A percentile compares a stretch with the other conserved stretches of the same genome.
phyloP scores from a whole-genome alignment of 2,797 vertebrate species.

The Oryzias sinensis region DNA sequence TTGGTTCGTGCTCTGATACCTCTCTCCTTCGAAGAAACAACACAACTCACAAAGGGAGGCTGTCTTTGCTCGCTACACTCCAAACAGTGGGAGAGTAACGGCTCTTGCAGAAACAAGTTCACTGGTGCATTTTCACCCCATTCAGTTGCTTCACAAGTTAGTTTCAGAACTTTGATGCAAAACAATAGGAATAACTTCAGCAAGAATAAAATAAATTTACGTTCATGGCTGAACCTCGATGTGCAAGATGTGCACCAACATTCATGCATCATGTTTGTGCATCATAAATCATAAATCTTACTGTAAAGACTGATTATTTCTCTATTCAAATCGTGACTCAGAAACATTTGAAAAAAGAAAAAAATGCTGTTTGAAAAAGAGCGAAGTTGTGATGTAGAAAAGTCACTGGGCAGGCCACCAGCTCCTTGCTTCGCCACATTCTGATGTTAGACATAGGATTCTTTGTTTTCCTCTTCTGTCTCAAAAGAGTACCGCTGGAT shows the following conservation, averaged over 20 bases:
- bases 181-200: not conserved
- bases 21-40: conserved; percentile 61
- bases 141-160: conserved; percentile 17
- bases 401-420: too few relatives aligned
- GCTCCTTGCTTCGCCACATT: too few relatives aligned
- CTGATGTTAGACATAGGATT: too few relatives aligned
- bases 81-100: conserved; percentile 22
- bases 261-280: not conserved
- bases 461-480: too few relatives aligned
- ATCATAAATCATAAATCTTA: too few relatives aligned
- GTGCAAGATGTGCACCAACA: not conserved
- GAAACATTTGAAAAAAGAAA: too few relatives aligned
- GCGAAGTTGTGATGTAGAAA: too few relatives aligned
- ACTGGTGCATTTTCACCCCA: conserved; percentile 5
- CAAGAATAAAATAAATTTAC: conserved; percentile 2
- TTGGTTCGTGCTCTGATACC: conserved; percentile 69
- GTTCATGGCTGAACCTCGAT: not conserved
- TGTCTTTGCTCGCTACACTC: conserved; percentile 50
- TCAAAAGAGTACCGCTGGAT: too few relatives aligned
- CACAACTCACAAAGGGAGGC: conserved; percentile 61
- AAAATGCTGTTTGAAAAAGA: too few relatives aligned
- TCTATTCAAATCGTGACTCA: too few relatives aligned
- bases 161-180: conserved; percentile 11
- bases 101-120: conserved; percentile 22
- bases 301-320: too few relatives aligned